Conservation (phyloP, 2,888 invertebrate genomes). For the Prosopocoilus inquinatus region DNA sequence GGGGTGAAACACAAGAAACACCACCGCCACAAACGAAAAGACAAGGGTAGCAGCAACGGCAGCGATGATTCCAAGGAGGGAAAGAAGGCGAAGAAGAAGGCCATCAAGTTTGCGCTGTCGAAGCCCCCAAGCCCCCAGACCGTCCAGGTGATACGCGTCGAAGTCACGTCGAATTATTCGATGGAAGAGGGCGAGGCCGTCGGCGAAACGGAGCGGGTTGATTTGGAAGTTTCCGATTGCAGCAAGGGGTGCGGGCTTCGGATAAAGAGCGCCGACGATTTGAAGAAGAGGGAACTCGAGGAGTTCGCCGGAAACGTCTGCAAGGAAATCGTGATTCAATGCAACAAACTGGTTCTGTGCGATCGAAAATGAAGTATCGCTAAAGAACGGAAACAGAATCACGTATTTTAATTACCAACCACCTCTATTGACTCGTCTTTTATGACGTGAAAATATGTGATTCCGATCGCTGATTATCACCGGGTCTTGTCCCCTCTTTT, state of each 20-base stretch:
- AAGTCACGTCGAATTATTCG: conserved; percentile 45
- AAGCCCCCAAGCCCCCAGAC: conserved; percentile 47
- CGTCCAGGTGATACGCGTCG: conserved; percentile 47
- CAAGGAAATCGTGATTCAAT: conserved; percentile 34
- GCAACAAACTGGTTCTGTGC: conserved; percentile 35
- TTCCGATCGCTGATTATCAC: no score
- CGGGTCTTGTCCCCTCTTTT: no score
- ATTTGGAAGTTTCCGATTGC: conserved; percentile 8
- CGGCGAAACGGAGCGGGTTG: conserved; percentile 9
- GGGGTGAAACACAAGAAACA: neutral
- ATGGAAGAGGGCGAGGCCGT: conserved; percentile 28
- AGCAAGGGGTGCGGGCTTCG: conserved; percentile 18
- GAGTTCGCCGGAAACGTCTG: conserved; percentile 11
- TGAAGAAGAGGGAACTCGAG: conserved; percentile 8
- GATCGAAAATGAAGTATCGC: conserved; percentile 22
- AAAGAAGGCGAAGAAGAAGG: conserved; percentile 29
- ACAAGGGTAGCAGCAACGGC: no score
- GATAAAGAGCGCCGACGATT: neutral
- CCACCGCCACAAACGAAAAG: conserved; percentile 1
- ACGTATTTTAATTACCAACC: no score
- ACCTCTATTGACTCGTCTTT: no score
- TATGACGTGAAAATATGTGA: no score
- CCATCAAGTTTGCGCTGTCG: conserved; percentile 42
- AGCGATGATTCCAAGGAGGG: conserved; percentile 14
- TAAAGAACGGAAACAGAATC: no score